Percentiles rank a stretch among this genome's conserved stretches.
These are phyloP conservation scores for Pocillopora verrucosa DNA, from an alignment of 64 coral and sea anemone genomes.

Conservation along the genomic window DNA sequence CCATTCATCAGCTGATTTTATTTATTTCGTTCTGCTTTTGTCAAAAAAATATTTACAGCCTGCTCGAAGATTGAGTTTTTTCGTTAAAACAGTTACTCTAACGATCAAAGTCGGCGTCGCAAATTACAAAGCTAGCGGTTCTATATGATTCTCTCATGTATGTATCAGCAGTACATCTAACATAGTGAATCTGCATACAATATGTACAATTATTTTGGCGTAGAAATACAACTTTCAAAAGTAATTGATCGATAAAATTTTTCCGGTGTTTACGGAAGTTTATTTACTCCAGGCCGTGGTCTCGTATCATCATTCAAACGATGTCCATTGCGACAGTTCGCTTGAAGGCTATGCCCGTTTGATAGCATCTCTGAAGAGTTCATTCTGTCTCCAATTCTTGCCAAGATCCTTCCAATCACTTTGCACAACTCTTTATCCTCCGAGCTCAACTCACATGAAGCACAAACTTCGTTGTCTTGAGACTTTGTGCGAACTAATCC, in stretches of 20 bases:
- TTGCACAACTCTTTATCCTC: constrained; percentile 39
- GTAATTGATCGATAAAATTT: background rate
- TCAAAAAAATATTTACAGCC: constrained; percentile 46
- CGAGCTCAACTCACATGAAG: constrained; percentile 21
- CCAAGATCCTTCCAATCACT: constrained; percentile 36
- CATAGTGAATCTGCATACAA: background rate
- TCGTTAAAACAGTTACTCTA: background rate
- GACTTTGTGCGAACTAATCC: background rate
- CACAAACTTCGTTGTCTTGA: background rate
- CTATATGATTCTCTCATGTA: background rate
- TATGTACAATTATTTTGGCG: background rate
- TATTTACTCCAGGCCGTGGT: background rate
- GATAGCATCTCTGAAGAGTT: background rate
- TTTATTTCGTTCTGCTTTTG: constrained; percentile 19
- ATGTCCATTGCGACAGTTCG: background rate
- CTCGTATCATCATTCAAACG: constrained; percentile 19
- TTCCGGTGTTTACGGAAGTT: constrained; percentile 48
- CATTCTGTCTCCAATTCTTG: constrained; percentile 39
- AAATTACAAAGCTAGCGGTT: constrained; percentile 7
- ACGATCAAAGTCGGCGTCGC: background rate
- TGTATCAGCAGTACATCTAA: background rate
- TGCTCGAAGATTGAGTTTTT: background rate
- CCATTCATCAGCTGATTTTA: constrained; percentile 46
- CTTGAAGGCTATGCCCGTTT: background rate
- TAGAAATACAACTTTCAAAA: background rate